phyloP scores from a whole-genome alignment of 2,888 invertebrate genomes.

The Cantharis rufa region DNA sequence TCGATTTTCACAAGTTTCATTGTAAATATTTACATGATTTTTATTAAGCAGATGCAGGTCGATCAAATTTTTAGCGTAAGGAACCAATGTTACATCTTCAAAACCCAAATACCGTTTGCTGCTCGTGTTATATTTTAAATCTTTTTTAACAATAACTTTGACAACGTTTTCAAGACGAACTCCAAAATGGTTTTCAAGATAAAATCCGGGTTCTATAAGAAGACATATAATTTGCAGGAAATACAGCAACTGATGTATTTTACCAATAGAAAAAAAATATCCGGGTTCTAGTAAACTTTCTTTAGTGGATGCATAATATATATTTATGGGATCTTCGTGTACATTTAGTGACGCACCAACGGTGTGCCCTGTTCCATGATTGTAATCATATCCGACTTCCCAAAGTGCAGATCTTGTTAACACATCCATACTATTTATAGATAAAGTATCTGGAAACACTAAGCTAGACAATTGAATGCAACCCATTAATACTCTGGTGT shows the following conservation, averaged over 20 bases:
- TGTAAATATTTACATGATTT: conserved; percentile 68
- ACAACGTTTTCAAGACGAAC: conserved; percentile 84
- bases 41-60: conserved; percentile 73
- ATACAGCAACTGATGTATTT: conserved; percentile 31
- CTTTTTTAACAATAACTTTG: conserved; percentile 65
- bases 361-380: conserved; percentile 90
- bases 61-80: conserved; percentile 85
- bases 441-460: conserved; percentile 73
- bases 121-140: conserved; percentile 53
- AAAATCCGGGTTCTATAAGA: conserved; percentile 82
- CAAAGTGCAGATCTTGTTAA: conserved; percentile 79
- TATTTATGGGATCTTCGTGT: conserved; percentile 83
- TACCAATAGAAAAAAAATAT: conserved; percentile 78
- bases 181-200: conserved; percentile 82
- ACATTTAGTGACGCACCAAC: conserved; percentile 83
- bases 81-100: conserved; percentile 80
- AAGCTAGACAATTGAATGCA: conserved; percentile 73
- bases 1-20: not conserved
- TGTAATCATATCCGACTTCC: conserved; percentile 83
- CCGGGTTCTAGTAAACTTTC: conserved; percentile 70
- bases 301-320: conserved; percentile 65
- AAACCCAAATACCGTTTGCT: conserved; percentile 70
- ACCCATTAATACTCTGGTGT: conserved; percentile 81
- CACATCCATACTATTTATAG: conserved; percentile 76
- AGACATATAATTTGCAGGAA: not conserved